Evolutionary conservation across 2,113 vertebrate species (phyloP).

Genomic region (Phylloscopus trochiloides): DNA sequence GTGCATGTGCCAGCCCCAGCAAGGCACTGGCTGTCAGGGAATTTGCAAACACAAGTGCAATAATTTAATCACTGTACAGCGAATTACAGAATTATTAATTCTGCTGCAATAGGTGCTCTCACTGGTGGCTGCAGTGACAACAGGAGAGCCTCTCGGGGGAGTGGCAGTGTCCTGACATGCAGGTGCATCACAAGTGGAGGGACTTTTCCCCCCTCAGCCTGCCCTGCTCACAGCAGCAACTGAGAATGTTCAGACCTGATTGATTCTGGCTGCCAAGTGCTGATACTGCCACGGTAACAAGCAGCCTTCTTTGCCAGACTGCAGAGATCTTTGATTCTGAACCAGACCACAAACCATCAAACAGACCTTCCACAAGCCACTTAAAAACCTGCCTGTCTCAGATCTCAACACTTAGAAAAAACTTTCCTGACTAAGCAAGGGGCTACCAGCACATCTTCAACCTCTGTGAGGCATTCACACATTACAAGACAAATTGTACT

Average conservation of each 20-base stretch:
- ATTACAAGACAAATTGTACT: not conserved
- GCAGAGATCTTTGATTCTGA: not conserved
- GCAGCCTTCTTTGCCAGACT: not conserved
- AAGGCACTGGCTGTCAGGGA: not conserved
- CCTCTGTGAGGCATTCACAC: not conserved
- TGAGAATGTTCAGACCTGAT: not conserved
- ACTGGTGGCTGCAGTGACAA: not conserved
- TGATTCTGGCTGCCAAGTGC: not conserved
- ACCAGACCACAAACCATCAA: not conserved
- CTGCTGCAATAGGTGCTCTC: not conserved
- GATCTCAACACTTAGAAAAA: not conserved
- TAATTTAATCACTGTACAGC: not conserved
- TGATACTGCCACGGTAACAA: not conserved
- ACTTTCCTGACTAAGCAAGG: not conserved
- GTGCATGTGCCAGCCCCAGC: not conserved
- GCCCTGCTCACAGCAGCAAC: not conserved
- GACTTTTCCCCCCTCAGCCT: not conserved
- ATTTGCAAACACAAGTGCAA: not conserved
- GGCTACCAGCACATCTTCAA: not conserved
- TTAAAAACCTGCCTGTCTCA: not conserved
- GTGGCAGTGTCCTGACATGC: not conserved
- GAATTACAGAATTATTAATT: not conserved
- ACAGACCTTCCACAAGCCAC: not conserved
- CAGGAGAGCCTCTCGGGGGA: accelerated
- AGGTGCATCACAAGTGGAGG: not conserved